These are phyloP conservation scores for Agonopterix subpropinquella DNA, from an alignment of 2,888 invertebrate genomes.

Conservation along the genomic window DNA sequence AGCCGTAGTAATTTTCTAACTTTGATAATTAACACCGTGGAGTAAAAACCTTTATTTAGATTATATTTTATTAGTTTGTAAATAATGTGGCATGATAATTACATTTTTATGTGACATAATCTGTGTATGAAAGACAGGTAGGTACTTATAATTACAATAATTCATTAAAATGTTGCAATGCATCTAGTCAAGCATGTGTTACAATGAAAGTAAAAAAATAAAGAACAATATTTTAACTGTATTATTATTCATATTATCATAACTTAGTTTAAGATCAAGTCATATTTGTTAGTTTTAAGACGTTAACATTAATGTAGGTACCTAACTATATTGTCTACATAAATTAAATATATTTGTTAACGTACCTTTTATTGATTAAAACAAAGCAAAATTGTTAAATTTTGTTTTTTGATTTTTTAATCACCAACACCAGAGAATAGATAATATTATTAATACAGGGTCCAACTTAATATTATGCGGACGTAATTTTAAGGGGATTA, in stretches of 20 bases:
- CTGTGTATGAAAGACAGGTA: too few relatives aligned
- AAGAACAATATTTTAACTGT: neutral
- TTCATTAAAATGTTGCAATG: neutral
- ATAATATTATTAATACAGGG: too few relatives aligned
- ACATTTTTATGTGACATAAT: too few relatives aligned
- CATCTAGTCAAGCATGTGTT: neutral
- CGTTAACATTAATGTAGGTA: neutral
- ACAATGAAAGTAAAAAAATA: neutral
- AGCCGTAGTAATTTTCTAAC: too few relatives aligned
- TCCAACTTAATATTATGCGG: too few relatives aligned
- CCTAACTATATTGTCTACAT: neutral
- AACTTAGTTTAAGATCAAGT: neutral
- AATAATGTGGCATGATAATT: too few relatives aligned
- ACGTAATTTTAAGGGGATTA: too few relatives aligned
- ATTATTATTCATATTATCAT: too few relatives aligned
- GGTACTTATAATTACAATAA: neutral
- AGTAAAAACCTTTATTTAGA: too few relatives aligned
- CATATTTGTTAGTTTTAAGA: neutral
- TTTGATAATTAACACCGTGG: too few relatives aligned
- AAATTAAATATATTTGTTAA: slow-evolving; percentile 1
- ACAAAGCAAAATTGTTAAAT: neutral
- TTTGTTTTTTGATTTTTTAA: neutral
- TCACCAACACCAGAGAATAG: too few relatives aligned
- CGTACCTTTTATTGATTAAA: slow-evolving; percentile 3
- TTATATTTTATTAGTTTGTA: too few relatives aligned